Conservation (phyloP, 2,113 vertebrate genomes). For the Buteo buteo region DNA sequence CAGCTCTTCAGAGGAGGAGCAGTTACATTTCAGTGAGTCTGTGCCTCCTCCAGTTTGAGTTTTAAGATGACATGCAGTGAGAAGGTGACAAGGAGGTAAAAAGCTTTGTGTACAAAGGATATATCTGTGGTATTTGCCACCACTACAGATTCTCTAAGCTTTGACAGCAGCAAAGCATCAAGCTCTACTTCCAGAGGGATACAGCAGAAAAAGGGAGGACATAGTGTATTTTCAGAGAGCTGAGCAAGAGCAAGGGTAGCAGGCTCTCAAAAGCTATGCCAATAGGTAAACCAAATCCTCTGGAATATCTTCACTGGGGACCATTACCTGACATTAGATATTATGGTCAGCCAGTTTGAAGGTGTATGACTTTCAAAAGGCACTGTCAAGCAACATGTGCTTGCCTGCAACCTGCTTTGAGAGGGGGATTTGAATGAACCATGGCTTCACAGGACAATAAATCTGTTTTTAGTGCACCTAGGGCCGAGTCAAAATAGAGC, state of each 20-base stretch:
- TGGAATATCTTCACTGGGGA: neutral
- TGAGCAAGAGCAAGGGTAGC: neutral
- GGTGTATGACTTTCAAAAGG: neutral
- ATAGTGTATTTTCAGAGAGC: neutral
- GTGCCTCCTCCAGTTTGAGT: neutral
- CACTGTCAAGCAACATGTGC: neutral
- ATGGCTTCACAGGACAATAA: neutral
- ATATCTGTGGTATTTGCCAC: neutral
- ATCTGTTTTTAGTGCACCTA: neutral
- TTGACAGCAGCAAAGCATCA: neutral
- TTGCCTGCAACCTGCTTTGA: neutral
- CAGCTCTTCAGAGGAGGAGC: neutral
- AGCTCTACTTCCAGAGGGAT: neutral
- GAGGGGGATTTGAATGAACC: neutral
- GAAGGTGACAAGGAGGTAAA: neutral
- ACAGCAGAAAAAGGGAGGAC: neutral
- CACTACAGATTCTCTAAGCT: neutral
- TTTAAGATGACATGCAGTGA: neutral
- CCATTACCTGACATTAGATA: neutral
- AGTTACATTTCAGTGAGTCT: neutral
- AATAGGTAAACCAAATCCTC: neutral
- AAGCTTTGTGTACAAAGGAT: neutral
- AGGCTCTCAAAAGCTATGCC: neutral
- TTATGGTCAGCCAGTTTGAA: neutral
- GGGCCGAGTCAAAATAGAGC: neutral